Evolutionary conservation across 2,888 invertebrate genomes (phyloP), one percentile per base, ranked within the genome.

Genomic region (Nemapogon koenigi): DNA sequence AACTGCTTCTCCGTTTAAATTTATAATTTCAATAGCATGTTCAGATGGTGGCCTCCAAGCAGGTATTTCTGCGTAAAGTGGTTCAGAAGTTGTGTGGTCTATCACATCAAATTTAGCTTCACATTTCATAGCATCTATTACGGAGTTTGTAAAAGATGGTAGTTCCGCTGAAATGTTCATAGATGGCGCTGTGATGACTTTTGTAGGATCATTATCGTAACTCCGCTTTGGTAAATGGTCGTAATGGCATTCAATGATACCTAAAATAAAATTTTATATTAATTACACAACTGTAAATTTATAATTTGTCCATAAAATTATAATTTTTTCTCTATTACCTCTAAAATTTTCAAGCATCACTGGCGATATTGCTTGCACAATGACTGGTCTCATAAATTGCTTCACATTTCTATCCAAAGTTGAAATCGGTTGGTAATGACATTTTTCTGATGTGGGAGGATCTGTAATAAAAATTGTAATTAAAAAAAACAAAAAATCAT

Each of bases 21-120:
- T 75, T 14, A 78, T 53, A 13, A 73, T 59, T 57, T 71, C 78
- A 42, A 70, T 57, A 1, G 76, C 72, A 46, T 72, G 71, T 49
- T 72, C 75, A n/a, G 73, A 73, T 16, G 70, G 69, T 19, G 78
- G 73, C 50, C 69, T 54, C 75, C 73, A 79, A 45, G 68, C 72
- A 31, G 87, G 86, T 42, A 87, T 87, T 64, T 87, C 87, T 42
- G 86, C 87, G 50, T 87, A 87, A 16, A 87, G 60, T 35, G 86
- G 87, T 53, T 87, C 86, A 2, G 68, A 61, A 18, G 65, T 72
- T 1, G 67, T 62, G 16, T 52, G 57, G 45, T 76, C 73, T 41
- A 76, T 60, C 15, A 66, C 56, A 45, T 78, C 75, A 8, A 69
- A 47, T 49, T 64, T 64, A 0, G 71, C 73, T 60, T 80, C 80